A percentile compares a stretch with the other conserved stretches of the same genome.
These are phyloP conservation scores for Gavia stellata DNA, from an alignment of 2,113 vertebrate genomes.

Conservation along the genomic window DNA sequence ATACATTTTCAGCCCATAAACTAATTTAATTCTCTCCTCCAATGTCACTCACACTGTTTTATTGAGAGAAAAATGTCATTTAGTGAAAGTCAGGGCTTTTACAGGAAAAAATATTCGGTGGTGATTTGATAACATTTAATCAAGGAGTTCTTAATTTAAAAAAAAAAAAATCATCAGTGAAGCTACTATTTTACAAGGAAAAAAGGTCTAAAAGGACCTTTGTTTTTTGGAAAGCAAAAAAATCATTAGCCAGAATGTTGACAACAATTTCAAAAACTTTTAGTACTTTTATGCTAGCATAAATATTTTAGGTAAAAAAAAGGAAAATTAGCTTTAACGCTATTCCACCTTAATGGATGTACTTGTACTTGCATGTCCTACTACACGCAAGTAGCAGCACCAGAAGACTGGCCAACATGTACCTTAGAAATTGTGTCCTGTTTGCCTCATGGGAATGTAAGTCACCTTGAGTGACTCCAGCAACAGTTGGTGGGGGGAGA, in stretches of 20 bases:
- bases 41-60: neutral
- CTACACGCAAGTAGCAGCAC: neutral
- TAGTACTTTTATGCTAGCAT: neutral
- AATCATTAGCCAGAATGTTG: neutral
- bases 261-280: neutral
- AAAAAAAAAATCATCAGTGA: neutral
- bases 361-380: neutral
- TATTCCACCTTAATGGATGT: neutral
- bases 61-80: neutral
- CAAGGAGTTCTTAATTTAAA: neutral
- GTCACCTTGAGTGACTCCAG: neutral
- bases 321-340: accelerated
- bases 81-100: neutral
- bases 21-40: neutral
- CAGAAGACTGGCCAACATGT: neutral
- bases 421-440: neutral
- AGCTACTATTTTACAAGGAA: neutral
- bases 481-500: neutral
- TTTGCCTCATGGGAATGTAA: neutral
- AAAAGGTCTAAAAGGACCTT: accelerated
- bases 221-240: neutral
- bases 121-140: neutral
- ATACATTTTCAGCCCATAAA: neutral
- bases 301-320: neutral
- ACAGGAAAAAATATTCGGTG: neutral